phyloP scores from a whole-genome alignment of 2,888 invertebrate species.

The Drosophila engyochracea region DNA sequence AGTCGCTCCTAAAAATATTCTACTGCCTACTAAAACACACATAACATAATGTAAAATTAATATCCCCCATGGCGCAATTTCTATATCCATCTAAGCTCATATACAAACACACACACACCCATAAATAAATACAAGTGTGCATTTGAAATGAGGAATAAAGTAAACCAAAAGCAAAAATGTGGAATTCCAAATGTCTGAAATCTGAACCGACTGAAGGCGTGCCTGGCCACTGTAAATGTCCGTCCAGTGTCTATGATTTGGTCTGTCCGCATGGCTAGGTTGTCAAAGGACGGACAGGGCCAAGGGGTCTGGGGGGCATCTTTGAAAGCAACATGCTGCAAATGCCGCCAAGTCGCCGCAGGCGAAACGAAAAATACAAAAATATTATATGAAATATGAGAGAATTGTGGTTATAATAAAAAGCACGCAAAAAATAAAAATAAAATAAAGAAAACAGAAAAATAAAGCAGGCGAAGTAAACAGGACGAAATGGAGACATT shows the following conservation, averaged over 20 bases:
- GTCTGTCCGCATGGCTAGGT: slow-evolving; percentile 18
- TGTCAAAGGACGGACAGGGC: neutral
- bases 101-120: slow-evolving; percentile 14
- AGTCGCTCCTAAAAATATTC: slow-evolving; percentile 8
- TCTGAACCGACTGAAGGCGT: slow-evolving; percentile 43
- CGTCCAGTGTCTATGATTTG: slow-evolving; percentile 15
- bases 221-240: slow-evolving; percentile 32
- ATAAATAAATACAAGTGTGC: slow-evolving; percentile 50
- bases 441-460: neutral
- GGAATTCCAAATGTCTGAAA: slow-evolving; percentile 45
- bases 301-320: slow-evolving; percentile 11
- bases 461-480: slow-evolving; percentile 19
- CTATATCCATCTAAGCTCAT: slow-evolving; percentile 10
- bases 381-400: slow-evolving; percentile 27
- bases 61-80: slow-evolving; percentile 42
- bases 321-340: slow-evolving; percentile 47
- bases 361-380: slow-evolving; percentile 42
- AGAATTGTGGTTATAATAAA: slow-evolving; percentile 43
- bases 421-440: slow-evolving; percentile 10
- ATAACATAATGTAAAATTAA: slow-evolving; percentile 37
- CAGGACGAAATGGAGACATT: slow-evolving; percentile 26
- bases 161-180: slow-evolving; percentile 19
- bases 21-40: slow-evolving; percentile 11
- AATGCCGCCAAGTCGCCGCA: slow-evolving; percentile 57
- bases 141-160: slow-evolving; percentile 38